These are phyloP conservation scores for Coptodon rendalli DNA, from an alignment of 2,113 vertebrate genomes.

Conservation along the genomic window DNA sequence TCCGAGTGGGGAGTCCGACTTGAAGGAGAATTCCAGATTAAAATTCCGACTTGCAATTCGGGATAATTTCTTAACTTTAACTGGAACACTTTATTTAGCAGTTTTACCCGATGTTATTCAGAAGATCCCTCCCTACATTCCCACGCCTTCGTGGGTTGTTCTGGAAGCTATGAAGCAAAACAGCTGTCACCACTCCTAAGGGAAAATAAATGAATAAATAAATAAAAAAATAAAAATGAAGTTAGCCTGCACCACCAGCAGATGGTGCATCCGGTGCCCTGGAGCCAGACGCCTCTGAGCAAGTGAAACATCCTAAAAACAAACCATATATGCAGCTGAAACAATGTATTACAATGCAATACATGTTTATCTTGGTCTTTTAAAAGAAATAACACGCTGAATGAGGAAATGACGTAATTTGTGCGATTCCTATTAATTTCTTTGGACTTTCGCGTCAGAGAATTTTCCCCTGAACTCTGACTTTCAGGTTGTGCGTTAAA, in stretches of 20 bases:
- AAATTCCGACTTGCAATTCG: neutral
- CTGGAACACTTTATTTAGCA: neutral
- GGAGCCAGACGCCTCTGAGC: neutral
- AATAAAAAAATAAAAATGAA: slow-evolving; percentile 6
- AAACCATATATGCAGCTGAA: neutral
- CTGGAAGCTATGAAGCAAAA: slow-evolving; percentile 47
- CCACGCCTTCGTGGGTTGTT: slow-evolving; percentile 44
- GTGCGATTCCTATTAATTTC: neutral
- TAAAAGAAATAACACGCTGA: neutral
- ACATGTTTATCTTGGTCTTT: neutral
- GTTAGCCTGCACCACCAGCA: neutral
- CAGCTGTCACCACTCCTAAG: slow-evolving; percentile 65
- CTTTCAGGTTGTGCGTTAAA: neutral
- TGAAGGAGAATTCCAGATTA: neutral
- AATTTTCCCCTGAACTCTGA: neutral
- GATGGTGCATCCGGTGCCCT: slow-evolving; percentile 18
- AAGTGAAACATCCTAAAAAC: neutral
- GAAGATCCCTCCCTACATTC: slow-evolving; percentile 45
- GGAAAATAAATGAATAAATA: neutral
- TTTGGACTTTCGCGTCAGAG: rapidly evolving
- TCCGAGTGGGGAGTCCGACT: neutral
- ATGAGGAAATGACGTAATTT: slow-evolving; percentile 18
- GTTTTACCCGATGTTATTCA: slow-evolving; percentile 31
- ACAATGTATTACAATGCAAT: neutral
- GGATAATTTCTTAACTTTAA: neutral